Evolutionary conservation across 1,140 invertebrate species (phyloP).

Genomic region (Drosophila truncata): DNA sequence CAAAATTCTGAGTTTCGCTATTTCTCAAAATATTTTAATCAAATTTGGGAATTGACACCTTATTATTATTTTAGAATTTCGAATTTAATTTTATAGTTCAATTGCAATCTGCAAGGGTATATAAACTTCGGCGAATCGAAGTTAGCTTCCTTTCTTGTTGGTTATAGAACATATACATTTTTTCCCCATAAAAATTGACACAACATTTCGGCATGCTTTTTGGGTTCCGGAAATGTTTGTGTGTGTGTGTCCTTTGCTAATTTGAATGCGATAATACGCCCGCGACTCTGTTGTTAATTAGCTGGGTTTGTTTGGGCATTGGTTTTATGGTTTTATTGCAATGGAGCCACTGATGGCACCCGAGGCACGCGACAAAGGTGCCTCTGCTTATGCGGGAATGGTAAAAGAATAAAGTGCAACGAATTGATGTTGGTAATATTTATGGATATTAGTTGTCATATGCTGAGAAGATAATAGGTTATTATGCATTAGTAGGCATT

Average conservation of each 20-base stretch:
- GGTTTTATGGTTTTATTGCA: slow-evolving; percentile 49
- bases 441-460: slow-evolving; percentile 8
- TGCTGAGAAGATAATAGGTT: neutral
- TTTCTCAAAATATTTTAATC: too few relatives aligned
- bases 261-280: slow-evolving; percentile 77
- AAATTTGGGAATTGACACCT: too few relatives aligned
- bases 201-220: slow-evolving; percentile 44
- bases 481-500: neutral
- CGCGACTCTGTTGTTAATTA: slow-evolving; percentile 72
- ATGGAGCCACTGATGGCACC: slow-evolving; percentile 16
- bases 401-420: slow-evolving; percentile 29
- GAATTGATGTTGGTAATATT: slow-evolving; percentile 5
- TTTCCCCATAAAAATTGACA: slow-evolving; percentile 48
- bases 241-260: slow-evolving; percentile 53
- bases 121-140: too few relatives aligned
- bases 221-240: slow-evolving; percentile 19
- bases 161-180: slow-evolving; percentile 17
- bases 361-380: slow-evolving; percentile 63
- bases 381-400: slow-evolving; percentile 26
- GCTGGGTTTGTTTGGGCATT: slow-evolving; percentile 65
- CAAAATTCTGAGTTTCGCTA: too few relatives aligned
- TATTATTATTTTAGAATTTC: too few relatives aligned
- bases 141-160: too few relatives aligned
- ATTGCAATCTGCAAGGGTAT: too few relatives aligned
- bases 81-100: too few relatives aligned